Evolutionary conservation across 2,888 invertebrate species (phyloP).

Genomic region (Microctonus aethiopoides): DNA sequence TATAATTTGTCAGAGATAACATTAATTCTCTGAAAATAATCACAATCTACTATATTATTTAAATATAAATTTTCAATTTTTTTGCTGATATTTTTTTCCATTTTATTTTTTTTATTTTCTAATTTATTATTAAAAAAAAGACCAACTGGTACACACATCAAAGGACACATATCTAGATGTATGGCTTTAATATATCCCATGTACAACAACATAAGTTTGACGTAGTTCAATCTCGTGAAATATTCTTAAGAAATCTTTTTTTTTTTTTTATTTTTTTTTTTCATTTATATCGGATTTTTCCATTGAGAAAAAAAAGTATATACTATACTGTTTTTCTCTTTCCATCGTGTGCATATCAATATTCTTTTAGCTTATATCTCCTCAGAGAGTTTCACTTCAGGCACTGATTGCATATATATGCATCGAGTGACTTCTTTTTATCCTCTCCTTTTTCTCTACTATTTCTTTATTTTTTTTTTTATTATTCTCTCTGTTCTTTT

Average conservation of each 20-base stretch:
- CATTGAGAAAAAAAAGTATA: constrained; percentile 9
- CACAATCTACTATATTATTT: too few species aligned
- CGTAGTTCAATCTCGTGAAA: background rate
- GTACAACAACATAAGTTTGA: background rate
- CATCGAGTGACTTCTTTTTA: background rate
- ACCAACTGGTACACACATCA: too few species aligned
- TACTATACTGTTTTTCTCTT: background rate
- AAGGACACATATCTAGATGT: background rate
- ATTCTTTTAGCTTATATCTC: constrained; percentile 16
- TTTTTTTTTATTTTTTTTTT: constrained; percentile 7
- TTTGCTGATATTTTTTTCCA: too few species aligned
- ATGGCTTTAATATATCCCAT: background rate
- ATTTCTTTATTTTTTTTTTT: background rate
- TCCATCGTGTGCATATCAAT: constrained; percentile 16
- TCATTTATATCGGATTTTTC: constrained; percentile 5
- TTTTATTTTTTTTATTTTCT: too few species aligned
- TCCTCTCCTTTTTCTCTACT: constrained; percentile 2
- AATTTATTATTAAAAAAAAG: too few species aligned
- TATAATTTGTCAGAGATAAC: too few species aligned
- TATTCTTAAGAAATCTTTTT: constrained; percentile 11
- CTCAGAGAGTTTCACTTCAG: constrained; percentile 11
- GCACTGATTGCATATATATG: constrained; percentile 47
- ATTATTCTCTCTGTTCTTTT: background rate
- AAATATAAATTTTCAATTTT: too few species aligned
- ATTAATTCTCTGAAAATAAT: too few species aligned